Conservation (phyloP, 92 coral and sea anemone species). For the Porites lobata region DNA sequence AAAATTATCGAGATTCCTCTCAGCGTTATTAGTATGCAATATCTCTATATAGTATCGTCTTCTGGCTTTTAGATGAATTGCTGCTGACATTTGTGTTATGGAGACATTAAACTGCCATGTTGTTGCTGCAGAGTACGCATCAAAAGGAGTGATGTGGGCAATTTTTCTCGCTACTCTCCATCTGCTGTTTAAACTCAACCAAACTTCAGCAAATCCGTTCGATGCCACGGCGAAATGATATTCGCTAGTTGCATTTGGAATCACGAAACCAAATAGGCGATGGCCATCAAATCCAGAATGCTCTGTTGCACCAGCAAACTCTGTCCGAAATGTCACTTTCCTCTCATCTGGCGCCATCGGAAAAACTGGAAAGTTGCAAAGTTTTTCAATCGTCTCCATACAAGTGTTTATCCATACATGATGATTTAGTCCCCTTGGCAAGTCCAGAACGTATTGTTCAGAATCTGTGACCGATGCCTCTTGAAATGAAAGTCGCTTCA, state of each 20-base stretch:
- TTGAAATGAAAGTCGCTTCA: slow-evolving; percentile 5
- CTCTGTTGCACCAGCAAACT: not conserved
- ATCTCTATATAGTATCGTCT: slow-evolving; percentile 47
- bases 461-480: not conserved
- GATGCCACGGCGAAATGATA: slow-evolving; percentile 59
- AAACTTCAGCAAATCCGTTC: slow-evolving; percentile 51
- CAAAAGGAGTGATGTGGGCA: slow-evolving; percentile 26
- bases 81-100: slow-evolving; percentile 25
- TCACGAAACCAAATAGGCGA: slow-evolving; percentile 65
- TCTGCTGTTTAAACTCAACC: slow-evolving; percentile 41
- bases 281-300: not conserved
- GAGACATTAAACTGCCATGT: slow-evolving; percentile 15
- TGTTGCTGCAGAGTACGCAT: slow-evolving; percentile 5
- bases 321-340: slow-evolving; percentile 12
- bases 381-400: slow-evolving; percentile 36
- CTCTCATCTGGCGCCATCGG: slow-evolving; percentile 58
- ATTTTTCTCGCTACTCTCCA: slow-evolving; percentile 37
- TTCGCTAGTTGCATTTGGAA: slow-evolving; percentile 44
- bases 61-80: slow-evolving; percentile 36
- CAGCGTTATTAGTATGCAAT: slow-evolving; percentile 4
- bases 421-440: slow-evolving; percentile 32
- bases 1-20: slow-evolving; percentile 9
- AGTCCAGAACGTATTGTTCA: not conserved
- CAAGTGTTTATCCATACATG: slow-evolving; percentile 56
- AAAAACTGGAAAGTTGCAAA: slow-evolving; percentile 53